These are phyloP conservation scores for Sebastes kiyomatsui DNA, from an alignment of 2,797 vertebrate genomes.

Conservation along the genomic window DNA sequence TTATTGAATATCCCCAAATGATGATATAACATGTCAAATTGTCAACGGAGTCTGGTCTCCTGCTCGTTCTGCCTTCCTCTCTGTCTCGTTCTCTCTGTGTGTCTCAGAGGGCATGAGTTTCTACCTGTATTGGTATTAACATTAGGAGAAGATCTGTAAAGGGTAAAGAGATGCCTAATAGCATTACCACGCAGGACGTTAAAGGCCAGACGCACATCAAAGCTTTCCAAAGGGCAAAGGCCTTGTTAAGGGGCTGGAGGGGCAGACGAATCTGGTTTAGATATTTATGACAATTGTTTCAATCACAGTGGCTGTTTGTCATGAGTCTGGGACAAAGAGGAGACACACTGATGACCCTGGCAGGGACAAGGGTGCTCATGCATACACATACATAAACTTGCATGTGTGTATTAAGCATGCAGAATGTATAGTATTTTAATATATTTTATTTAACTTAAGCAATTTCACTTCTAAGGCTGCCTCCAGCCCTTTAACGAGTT, in stretches of 20 bases:
- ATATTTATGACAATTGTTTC: constrained; percentile 63
- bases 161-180: constrained; percentile 66
- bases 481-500: not conserved
- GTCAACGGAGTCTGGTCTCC: constrained; percentile 54
- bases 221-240: constrained; percentile 65
- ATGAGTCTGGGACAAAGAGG: constrained; percentile 6
- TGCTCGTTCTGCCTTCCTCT: not conserved
- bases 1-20: constrained; percentile 51
- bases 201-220: constrained; percentile 71
- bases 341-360: not conserved
- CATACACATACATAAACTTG: not conserved
- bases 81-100: not conserved
- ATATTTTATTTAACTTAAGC: not conserved
- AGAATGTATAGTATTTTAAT: not conserved
- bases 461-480: not conserved
- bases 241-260: constrained; percentile 56
- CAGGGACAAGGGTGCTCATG: not conserved
- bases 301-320: constrained; percentile 59
- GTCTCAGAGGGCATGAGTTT: constrained; percentile 28
- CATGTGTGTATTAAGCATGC: not conserved
- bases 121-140: constrained; percentile 67
- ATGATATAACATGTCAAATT: constrained; percentile 72
- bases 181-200: constrained; percentile 53
- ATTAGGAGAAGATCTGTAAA: constrained; percentile 64
- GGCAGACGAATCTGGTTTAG: constrained; percentile 44